Base-by-base conservation (phyloP, 1,140 invertebrate species). In the Halictus rubicundus region DNA sequence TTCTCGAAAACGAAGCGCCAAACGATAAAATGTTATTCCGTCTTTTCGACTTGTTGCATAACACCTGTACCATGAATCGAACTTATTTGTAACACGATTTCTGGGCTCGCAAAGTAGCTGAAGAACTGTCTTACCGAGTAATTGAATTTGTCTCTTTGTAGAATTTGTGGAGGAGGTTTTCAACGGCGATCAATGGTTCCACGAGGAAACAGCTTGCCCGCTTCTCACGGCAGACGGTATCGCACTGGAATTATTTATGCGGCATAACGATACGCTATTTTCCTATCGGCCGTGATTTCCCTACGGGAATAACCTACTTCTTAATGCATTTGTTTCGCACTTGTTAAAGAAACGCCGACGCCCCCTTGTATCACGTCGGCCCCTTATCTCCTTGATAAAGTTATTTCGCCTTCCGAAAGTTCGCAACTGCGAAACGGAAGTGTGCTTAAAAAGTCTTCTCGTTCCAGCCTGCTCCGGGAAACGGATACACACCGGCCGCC, bases 331-430 rank as follows among this genome's bases (percentile, higher is more conserved):
- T 79, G 60, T 65, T 72, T 72, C 69, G 39, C 21, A 78, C 10
- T 63, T 46, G 64, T 72, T 69, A 75, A 42, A 75, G 70, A 83
- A 71, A 60, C 65, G 66, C 68, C 57, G 10, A 37, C 54, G 54
- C 25, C n/a, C n/a, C 54, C 54, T 5, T 9, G 27, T 64, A 72
- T 72, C 12, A 66, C 64, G n/a, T 14, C 32, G 14, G 61, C 72
- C 54, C 64, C 25, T 32, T 46, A 78, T 59, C 68, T 66, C 72
- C 68, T 77, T 85, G 83, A 85, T 78, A 85, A 85, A 85, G 68
- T 85, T 72, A 57, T n/a, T 71, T 65, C 59, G 23, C 57, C 23
- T 52, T 52, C 49, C 23, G 12, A 39, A 82, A 85, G 68, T 83
- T 84, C 27, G 6, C 32, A 71, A 80, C 54, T 83, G 74, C 3